Conservation (phyloP, 2,888 invertebrate species). For the Dryococelus australis region DNA sequence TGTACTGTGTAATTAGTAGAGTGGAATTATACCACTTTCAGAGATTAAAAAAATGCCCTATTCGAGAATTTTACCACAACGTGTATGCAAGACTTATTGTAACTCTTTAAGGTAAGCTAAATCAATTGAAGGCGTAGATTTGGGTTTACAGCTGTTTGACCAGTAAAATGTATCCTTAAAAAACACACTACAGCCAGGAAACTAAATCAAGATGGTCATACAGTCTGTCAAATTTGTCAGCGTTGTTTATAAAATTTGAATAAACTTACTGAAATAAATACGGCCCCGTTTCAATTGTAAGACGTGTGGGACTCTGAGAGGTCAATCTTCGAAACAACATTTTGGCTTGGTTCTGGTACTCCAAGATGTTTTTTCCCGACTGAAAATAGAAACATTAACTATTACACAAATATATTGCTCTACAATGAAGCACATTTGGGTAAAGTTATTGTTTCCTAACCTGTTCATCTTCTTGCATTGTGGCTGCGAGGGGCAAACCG, state of each 20-base stretch:
- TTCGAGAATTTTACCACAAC: no score
- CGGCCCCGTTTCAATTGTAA: constrained; percentile 96
- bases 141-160: no score
- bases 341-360: constrained; percentile 99
- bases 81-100: no score
- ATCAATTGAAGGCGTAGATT: no score
- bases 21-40: no score
- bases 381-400: constrained; percentile 59
- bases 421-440: neutral
- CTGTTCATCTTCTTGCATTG: constrained; percentile 98
- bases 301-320: constrained; percentile 86
- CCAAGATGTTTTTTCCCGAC: constrained; percentile 92
- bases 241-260: constrained; percentile 22
- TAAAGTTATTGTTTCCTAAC: constrained; percentile 60
- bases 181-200: neutral
- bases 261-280: constrained; percentile 95
- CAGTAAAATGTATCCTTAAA: neutral
- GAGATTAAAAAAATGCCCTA: no score
- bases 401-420: neutral
- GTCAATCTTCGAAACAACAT: constrained; percentile 95
- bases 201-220: no score
- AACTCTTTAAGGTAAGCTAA: no score
- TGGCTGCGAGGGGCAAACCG: constrained; percentile 93
- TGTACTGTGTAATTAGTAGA: no score
- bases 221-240: no score